Conservation (phyloP, 1,140 invertebrate genomes). For the Fopius arisanus region DNA sequence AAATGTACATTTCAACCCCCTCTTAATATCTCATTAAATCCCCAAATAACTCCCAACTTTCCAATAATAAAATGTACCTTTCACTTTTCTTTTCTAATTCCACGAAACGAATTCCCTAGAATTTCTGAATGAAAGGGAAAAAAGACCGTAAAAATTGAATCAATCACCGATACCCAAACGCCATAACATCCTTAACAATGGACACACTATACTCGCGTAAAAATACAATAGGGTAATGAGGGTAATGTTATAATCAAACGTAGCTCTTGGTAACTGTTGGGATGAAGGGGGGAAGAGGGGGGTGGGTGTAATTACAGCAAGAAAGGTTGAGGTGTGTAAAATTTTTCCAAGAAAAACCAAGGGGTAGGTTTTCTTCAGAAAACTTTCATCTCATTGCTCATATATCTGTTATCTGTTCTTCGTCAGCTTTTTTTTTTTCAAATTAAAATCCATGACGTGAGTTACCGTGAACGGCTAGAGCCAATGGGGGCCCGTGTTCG, state of each 20-base stretch:
- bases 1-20: too few species aligned
- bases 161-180: not conserved
- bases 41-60: too few species aligned
- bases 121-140: not conserved
- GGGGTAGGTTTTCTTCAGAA: slow-evolving; percentile 35
- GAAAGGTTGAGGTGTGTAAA: slow-evolving; percentile 34
- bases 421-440: slow-evolving; percentile 27
- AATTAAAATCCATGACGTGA: slow-evolving; percentile 64
- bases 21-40: too few species aligned
- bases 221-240: not conserved
- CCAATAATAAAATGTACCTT: too few species aligned
- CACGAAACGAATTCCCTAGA: too few species aligned
- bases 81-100: too few species aligned
- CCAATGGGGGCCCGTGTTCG: slow-evolving; percentile 63
- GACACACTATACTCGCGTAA: slow-evolving; percentile 5
- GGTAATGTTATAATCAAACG: not conserved
- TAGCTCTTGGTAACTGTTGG: not conserved
- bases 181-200: not conserved
- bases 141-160: not conserved
- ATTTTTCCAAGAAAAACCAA: slow-evolving; percentile 42
- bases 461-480: slow-evolving; percentile 65
- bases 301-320: not conserved
- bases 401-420: not conserved
- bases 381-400: slow-evolving; percentile 30
- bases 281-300: too few species aligned